Base-by-base conservation (phyloP, 2,797 vertebrate genomes). In the Remorina albescens region DNA sequence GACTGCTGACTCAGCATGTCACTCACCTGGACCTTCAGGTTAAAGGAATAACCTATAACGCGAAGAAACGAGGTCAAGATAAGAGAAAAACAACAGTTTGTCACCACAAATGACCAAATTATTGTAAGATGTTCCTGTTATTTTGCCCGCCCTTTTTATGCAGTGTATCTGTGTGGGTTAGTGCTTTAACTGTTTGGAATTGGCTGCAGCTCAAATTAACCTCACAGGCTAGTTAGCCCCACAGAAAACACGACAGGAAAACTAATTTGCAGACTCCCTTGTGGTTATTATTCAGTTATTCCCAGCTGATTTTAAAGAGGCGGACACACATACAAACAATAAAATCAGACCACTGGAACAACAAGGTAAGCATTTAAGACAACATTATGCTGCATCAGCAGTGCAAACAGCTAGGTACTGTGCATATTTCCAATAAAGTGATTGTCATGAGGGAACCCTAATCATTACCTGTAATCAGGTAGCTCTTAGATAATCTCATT, bases 21-120 rank as follows among this genome's bases (percentile, higher is more conserved):
- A 23, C 89, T 95, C 55, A 98, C 96, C 85, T 96, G 96, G 34
- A 98, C 94, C 89, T 95, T 97, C n/a, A 98, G 87, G 0, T 82
- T 92, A 69, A 97, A 97, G 39, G 76, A 74, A 16, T 94, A 92
- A 62, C 86, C 96, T 96, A 18, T 41, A 75, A 8, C 6, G 7
- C 21, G 16, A 19, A 28, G 21, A 2, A 12, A 59, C 10, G 2
- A 16, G n/a, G 44, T 34, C 2, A 49, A 34, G 54, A 55, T 36
- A 23, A 39, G 7, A 56, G 9, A 16, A 21, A 34, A 44, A 56
- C 6, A 49, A 36, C 12, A 41, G 25, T 13, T 44, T 44, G 6
- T 23, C 7, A 7, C 8, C 18, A 42, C 4, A 58, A 23, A 30
- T 30, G 30, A 30, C 3, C 3, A 30, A 30, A 6, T 30, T 30